Percentiles rank a stretch among this genome's conserved stretches.
phyloP scores from a whole-genome alignment of 2,888 invertebrate genomes.

The Spilarctia lutea region DNA sequence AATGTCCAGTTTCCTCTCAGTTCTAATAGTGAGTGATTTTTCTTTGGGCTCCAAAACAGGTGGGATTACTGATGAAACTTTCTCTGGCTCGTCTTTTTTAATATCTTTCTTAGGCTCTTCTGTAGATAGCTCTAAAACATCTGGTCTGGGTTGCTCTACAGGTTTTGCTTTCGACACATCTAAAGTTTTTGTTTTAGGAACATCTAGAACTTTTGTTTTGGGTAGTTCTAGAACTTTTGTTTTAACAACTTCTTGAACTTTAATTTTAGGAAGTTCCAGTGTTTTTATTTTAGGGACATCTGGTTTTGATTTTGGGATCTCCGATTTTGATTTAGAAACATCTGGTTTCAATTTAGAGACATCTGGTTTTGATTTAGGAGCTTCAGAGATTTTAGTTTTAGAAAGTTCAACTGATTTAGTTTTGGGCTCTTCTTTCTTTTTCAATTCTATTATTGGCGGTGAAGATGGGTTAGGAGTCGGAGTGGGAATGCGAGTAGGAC shows the following conservation, averaged over 20 bases:
- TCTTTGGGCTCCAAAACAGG: constrained; percentile 43
- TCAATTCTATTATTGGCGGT: constrained; percentile 17
- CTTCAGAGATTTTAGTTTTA: constrained; percentile 44
- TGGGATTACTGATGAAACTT: constrained; percentile 25
- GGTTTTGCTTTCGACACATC: constrained; percentile 30
- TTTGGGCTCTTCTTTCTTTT: constrained; percentile 38
- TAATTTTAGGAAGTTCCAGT: background rate
- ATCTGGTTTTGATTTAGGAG: constrained; percentile 26
- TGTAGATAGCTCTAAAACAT: constrained; percentile 20
- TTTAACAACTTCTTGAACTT: constrained; percentile 15
- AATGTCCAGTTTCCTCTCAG: constrained; percentile 57
- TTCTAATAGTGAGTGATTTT: constrained; percentile 45
- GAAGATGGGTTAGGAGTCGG: constrained; percentile 16
- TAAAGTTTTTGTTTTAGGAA: constrained; percentile 14
- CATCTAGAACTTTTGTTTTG: constrained; percentile 13
- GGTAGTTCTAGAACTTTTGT: constrained; percentile 11
- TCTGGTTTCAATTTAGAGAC: constrained; percentile 25
- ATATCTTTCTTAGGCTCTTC: constrained; percentile 40
- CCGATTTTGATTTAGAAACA: constrained; percentile 41
- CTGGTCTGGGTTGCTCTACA: constrained; percentile 28
- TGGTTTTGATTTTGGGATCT: constrained; percentile 27
- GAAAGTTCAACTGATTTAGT: constrained; percentile 19
- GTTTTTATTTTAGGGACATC: constrained; percentile 1
- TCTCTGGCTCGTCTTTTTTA: constrained; percentile 44
- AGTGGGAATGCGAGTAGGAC: constrained; percentile 19